These are phyloP conservation scores for Urophycis tenuis DNA, from an alignment of 2,797 vertebrate genomes.

Conservation along the genomic window DNA sequence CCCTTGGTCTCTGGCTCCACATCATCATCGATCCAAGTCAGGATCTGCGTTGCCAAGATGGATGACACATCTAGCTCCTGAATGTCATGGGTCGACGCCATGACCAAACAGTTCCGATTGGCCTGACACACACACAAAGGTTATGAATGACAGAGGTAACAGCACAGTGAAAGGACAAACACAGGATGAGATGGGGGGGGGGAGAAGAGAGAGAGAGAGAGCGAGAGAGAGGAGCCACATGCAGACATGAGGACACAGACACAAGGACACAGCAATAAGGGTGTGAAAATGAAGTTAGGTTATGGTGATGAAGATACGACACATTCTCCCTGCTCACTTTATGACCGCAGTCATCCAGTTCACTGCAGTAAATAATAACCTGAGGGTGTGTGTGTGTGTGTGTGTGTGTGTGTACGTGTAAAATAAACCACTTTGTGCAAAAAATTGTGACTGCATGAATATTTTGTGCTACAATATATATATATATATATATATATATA, in stretches of 20 bases:
- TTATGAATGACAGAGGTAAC: not conserved
- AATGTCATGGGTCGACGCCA: constrained; percentile 96
- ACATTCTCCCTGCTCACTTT: not conserved
- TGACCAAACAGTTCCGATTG: constrained; percentile 95
- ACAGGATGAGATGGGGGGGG: not conserved
- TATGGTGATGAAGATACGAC: not conserved
- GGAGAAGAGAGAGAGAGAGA: not conserved
- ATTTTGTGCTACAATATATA: no score
- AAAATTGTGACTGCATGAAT: not conserved
- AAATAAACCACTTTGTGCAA: no score
- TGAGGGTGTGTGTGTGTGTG: not conserved
- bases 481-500: no score
- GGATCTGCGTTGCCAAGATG: constrained; percentile 91
- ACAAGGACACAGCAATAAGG: not conserved
- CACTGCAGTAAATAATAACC: not conserved
- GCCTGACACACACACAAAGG: constrained; percentile 70
- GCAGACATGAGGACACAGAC: not conserved
- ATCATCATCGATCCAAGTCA: constrained; percentile 97
- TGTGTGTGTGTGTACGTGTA: not conserved
- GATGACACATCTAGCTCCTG: constrained; percentile 97
- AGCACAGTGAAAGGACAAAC: not conserved
- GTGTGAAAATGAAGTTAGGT: not conserved
- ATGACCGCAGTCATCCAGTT: not conserved
- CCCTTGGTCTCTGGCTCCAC: constrained; percentile 84
- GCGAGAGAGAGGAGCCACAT: not conserved